Conservation (phyloP, 1,140 invertebrate species). For the Argopecten irradians region DNA sequence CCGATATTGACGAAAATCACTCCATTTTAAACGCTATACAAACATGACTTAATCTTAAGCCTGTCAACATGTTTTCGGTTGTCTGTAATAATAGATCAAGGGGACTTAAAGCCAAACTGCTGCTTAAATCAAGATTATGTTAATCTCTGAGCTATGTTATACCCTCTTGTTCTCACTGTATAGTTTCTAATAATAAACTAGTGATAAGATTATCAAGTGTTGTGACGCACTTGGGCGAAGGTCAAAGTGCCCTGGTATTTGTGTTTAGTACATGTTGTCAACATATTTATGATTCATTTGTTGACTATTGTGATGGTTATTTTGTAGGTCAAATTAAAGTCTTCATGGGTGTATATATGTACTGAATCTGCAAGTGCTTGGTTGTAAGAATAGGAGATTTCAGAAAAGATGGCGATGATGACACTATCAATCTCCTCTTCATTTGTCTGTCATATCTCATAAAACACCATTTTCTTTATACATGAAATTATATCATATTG, state of each 20-base stretch:
- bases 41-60: background rate
- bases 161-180: background rate
- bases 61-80: background rate
- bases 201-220: background rate
- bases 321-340: background rate
- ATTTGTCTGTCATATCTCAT: too few relatives aligned
- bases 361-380: too few relatives aligned
- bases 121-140: too few relatives aligned
- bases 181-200: background rate
- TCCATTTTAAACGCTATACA: background rate
- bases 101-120: too few relatives aligned
- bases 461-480: too few relatives aligned
- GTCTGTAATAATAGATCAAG: too few relatives aligned
- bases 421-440: too few relatives aligned
- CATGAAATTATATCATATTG: too few relatives aligned
- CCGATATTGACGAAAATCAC: background rate
- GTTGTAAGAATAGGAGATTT: too few relatives aligned
- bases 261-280: background rate
- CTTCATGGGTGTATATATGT: too few relatives aligned
- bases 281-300: too few relatives aligned
- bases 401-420: too few relatives aligned
- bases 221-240: background rate
- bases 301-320: background rate
- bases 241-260: background rate
- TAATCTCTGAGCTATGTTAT: background rate